Evolutionary conservation across 2,888 invertebrate genomes (phyloP).

Genomic region (Liodrosophila aerea): DNA sequence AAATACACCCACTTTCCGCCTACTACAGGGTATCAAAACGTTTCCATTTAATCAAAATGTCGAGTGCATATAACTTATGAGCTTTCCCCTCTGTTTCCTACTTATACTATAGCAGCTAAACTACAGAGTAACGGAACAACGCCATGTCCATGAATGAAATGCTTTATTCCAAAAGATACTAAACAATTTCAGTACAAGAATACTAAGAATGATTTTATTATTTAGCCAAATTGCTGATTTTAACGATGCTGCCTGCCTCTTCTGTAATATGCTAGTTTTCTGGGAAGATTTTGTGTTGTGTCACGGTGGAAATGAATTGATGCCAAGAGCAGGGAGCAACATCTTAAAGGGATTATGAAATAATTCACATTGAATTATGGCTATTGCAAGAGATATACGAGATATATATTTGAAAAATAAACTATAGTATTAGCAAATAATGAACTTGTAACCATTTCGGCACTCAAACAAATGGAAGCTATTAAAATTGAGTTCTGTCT

Average conservation of each 20-base stretch:
- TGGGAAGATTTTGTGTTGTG: slow-evolving; percentile 9
- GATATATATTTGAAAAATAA: slow-evolving; percentile 7
- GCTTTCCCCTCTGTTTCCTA: slow-evolving; percentile 42
- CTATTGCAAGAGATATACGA: slow-evolving; percentile 9
- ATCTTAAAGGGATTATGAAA: slow-evolving; percentile 31
- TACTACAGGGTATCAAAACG: slow-evolving; percentile 5
- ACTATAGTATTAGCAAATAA: too few species aligned
- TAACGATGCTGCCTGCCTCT: slow-evolving; percentile 12
- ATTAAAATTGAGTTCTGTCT: background rate
- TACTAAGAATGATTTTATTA: slow-evolving; percentile 2
- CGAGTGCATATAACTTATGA: slow-evolving; percentile 67
- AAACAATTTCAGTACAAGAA: background rate
- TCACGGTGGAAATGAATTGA: slow-evolving; percentile 24
- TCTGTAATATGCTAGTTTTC: slow-evolving; percentile 10
- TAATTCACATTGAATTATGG: background rate
- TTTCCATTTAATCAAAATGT: slow-evolving; percentile 44
- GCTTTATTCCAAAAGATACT: slow-evolving; percentile 8
- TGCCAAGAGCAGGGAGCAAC: slow-evolving; percentile 41
- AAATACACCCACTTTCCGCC: slow-evolving; percentile 4
- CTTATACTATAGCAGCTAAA: slow-evolving; percentile 9
- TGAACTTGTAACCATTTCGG: too few species aligned
- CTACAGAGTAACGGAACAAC: slow-evolving; percentile 10
- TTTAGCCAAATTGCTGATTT: slow-evolving; percentile 9
- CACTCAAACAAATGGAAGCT: background rate
- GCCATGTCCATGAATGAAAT: slow-evolving; percentile 37